Base-by-base conservation (phyloP, 2,888 invertebrate genomes). In the Hirtodrosophila trivittata region DNA sequence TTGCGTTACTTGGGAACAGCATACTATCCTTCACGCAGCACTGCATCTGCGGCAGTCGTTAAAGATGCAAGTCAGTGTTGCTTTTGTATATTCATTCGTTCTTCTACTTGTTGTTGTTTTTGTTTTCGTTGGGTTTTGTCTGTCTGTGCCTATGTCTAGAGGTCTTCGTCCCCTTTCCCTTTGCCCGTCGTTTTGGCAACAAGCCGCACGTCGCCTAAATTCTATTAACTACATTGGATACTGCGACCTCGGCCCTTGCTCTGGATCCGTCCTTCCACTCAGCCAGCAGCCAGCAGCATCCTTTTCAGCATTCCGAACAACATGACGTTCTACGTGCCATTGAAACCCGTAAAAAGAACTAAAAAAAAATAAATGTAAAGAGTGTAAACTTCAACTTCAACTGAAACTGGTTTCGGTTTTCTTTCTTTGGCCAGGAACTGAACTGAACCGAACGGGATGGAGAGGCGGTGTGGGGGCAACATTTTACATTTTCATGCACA, bases 351-450 rank as follows among this genome's bases (percentile, higher is more conserved):
- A 77, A 73, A 66, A 58, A 64, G 62, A 74, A 58, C 58, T 51
- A 38, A 35, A 51, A 57, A 28, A 54, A 56, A 42, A 66, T 67
- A 70, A 67, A 70, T 74, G 74, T 57, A 50, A 73, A 62, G 52
- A 57, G 63, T 63, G 67, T 76, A 74, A 76, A 49, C 56, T 21
- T 50, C 26, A 51, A 43, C 56, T 60, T 38, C 25, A 65, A 52
- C 66, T 62, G 45, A 64, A 80, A 80, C 80, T 86, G 86, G 80
- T 80, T 80, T 80, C 66, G 38, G 66, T 75, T 77, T 77, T 68
- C 75, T 75, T 69, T 73, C 64, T 47, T 75, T 68, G 21, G 56
- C 51, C 25, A 32, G 32, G 47, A 33, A 10, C 37, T n/a, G 32
- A 30, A 26, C 7, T 7, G 16, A 37, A 14, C 21, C 30, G 54